Base-by-base conservation (phyloP, 2,888 invertebrate species). In the Ormyrus thymus region DNA sequence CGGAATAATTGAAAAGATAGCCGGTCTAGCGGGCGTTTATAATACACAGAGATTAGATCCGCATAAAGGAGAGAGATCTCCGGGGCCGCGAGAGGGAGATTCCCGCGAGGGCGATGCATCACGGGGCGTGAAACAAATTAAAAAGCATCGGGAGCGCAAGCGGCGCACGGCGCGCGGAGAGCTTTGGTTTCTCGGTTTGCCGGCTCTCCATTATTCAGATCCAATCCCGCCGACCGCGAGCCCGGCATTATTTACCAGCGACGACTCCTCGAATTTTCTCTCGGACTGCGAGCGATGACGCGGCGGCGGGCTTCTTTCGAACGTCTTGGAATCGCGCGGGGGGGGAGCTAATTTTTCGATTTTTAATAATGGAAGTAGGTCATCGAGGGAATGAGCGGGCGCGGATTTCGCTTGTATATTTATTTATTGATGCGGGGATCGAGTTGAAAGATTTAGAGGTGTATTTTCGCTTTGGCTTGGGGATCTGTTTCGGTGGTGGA, bases 191-290 rank as follows among this genome's bases (percentile, higher is more conserved):
- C 85, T 84, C 82, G 85, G 84, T 85, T 85, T 84, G 74, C 82
- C 82, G 58, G 81, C 6, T 79, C 29, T 88, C 83, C 83, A 88
- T 89, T 88, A 88, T 88, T 88, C 86, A 87, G 85, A 85, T 86
- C 84, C 87, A 87, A 88, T 88, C 85, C 84, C 82, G 80, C 80
- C 84, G 81, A 85, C 86, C 86, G 77, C 85, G 82, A 84, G 82
- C 70, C 71, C 29, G 68, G 81, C 83, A 83, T 84, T 84, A 83
- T 82, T 84, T 81, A 82, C 58, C 29, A 69, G 56, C 45, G n/a
- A 78, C 78, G 78, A 81, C 78, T 75, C 68, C 71, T 72, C 75
- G 74, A 73, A 80, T 80, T 73, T 29, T 73, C 70, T 72, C 74
- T 62, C 53, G 29, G 43, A 9, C 15, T 15, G 13, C 9, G 13